Base-by-base conservation (phyloP, 2,888 invertebrate species). In the Netelia melanura region DNA sequence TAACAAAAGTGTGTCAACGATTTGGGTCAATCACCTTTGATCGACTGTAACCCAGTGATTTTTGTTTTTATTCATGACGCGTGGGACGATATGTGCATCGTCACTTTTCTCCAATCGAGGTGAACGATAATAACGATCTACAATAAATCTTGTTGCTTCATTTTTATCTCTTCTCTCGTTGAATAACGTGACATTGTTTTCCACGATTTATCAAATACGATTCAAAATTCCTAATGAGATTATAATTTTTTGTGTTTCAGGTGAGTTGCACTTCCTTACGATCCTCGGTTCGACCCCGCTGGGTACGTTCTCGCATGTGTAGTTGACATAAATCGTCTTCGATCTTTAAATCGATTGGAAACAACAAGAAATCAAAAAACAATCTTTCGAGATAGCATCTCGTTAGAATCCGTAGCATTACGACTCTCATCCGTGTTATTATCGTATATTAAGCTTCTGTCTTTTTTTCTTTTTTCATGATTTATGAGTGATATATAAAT, bases 221-320 rank as follows among this genome's bases (percentile, higher is more conserved):
- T 30, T 3, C 30, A 3, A 30, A 30, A 30, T 30, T 43, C 0
- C 62, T 83, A 76, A 85, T 71, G 62, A 72, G 21, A 54, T 75
- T 44, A 64, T 80, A 54, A 80, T 83, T 84, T 48, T 89, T 68
- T 87, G n/a, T 90, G 90, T 91, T 91, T 52, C 91, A 91, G 91
- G 91, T 91, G 90, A 91, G 91, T 65, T 48, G 52, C 62, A 65
- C 78, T 23, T 61, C 6, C 64, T 14, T 21, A 48, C 23, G 71
- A n/a, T 23, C 14, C 38, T 6, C 17, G 6, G 48, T 14, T 48
- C 14, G 10, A 48, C 3, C 48, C 2, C 2, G 10, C 14, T 14
- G 11, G 17, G 56, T 17, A 52, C n/a, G 56, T 56, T 21, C n/a
- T 3, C 8, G 56, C 17, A 56, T 56, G 56, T 6, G 14, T 17